Percentiles rank a stretch among this genome's conserved stretches.
phyloP scores from a whole-genome alignment of 2,797 vertebrate genomes.

The Botia almorhae region DNA sequence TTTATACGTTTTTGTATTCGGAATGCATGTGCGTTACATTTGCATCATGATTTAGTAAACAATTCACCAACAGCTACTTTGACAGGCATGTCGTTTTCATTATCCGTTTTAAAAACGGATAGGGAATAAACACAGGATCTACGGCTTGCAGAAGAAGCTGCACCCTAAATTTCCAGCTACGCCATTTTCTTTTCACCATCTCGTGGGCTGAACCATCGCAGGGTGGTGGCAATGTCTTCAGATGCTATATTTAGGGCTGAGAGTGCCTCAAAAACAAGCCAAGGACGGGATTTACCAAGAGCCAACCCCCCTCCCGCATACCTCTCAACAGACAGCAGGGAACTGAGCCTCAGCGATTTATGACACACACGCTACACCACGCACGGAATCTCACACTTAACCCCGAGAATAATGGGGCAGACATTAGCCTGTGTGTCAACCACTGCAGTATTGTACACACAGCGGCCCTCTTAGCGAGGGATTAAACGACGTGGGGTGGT shows the following conservation, averaged over 20 bases:
- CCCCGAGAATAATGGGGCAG: constrained; percentile 13
- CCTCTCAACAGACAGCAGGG: constrained; percentile 68
- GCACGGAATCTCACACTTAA: constrained; percentile 59
- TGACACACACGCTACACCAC: constrained; percentile 70
- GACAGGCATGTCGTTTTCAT: too few relatives aligned
- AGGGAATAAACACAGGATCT: not conserved
- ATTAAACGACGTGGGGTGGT: too few relatives aligned
- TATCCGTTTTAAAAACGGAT: not conserved
- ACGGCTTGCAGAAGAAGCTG: not conserved
- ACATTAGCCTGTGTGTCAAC: constrained; percentile 50
- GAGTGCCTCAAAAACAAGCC: constrained; percentile 69
- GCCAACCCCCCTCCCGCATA: constrained; percentile 71
- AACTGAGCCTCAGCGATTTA: constrained; percentile 65
- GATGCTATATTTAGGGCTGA: constrained; percentile 78
- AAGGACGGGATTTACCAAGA: constrained; percentile 72
- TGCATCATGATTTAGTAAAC: not conserved
- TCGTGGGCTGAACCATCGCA: constrained; percentile 59
- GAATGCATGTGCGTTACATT: too few relatives aligned
- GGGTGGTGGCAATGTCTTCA: constrained; percentile 65
- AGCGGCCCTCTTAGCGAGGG: too few relatives aligned
- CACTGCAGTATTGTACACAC: constrained; percentile 13
- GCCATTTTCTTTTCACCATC: constrained; percentile 11
- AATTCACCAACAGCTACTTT: not conserved
- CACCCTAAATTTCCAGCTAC: not conserved
- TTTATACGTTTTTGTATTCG: too few relatives aligned